Evolutionary conservation across 2,888 invertebrate genomes (phyloP).

Genomic region (Resseliella maxima): DNA sequence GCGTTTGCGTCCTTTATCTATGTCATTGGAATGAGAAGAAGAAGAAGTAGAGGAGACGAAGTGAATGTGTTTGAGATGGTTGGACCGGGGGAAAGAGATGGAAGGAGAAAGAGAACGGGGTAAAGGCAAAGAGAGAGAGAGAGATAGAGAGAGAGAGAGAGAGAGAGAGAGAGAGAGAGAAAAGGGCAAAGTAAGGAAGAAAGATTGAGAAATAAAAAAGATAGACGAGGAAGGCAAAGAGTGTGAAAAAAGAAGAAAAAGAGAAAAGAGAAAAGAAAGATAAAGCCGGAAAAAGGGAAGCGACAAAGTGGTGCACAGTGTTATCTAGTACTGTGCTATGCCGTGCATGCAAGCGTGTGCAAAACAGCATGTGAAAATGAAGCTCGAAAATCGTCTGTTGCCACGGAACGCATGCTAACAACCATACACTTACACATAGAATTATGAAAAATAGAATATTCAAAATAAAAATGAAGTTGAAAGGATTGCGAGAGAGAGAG

Average conservation of each 20-base stretch:
- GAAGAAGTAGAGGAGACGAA: too few species aligned
- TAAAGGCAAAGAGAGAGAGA: too few species aligned
- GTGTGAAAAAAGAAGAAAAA: background rate
- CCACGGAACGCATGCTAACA: background rate
- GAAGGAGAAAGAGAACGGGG: too few species aligned
- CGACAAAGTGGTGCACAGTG: slow-evolving; percentile 28
- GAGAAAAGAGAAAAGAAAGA: background rate
- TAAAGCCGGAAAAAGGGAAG: background rate
- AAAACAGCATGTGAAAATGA: background rate
- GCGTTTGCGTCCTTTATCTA: background rate
- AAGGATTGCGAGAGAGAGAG: background rate
- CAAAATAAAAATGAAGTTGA: slow-evolving; percentile 2
- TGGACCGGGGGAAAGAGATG: too few species aligned
- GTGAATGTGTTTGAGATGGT: too few species aligned
- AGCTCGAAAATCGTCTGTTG: background rate
- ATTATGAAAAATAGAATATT: slow-evolving; percentile 43
- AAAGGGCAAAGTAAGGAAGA: too few species aligned
- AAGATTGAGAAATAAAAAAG: too few species aligned
- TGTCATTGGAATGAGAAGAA: background rate
- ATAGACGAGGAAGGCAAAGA: too few species aligned
- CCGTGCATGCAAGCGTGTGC: background rate
- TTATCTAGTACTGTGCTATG: background rate
- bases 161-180: too few species aligned
- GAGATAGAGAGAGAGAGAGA: too few species aligned
- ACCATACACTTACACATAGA: background rate